Conservation (phyloP, 1,140 invertebrate genomes). For the Bombus superbus region DNA sequence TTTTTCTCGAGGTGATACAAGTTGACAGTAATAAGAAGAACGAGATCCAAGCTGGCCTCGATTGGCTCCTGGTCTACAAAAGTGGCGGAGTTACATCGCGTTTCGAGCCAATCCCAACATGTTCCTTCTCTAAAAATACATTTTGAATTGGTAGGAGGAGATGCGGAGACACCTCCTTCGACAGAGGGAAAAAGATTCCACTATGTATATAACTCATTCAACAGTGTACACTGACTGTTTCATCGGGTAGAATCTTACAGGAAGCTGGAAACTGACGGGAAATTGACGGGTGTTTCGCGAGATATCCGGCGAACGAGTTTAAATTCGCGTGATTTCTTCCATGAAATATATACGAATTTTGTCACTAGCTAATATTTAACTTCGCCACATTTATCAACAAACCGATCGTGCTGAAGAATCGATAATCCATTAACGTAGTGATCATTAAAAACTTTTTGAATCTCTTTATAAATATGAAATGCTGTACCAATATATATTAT, state of each 20-base stretch:
- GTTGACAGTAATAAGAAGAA: slow-evolving; percentile 46
- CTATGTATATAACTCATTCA: slow-evolving; percentile 51
- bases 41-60: slow-evolving; percentile 29
- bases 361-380: background rate
- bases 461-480: background rate
- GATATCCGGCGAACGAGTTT: background rate
- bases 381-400: background rate
- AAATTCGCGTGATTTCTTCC: background rate
- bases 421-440: background rate
- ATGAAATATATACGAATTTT: background rate
- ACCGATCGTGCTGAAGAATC: background rate
- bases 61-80: slow-evolving; percentile 64
- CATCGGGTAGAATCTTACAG: slow-evolving; percentile 10
- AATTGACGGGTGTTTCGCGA: slow-evolving; percentile 15
- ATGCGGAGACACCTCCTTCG: slow-evolving; percentile 64
- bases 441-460: background rate
- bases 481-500: background rate
- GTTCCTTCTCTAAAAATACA: slow-evolving; percentile 71
- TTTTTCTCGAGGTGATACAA: slow-evolving; percentile 53
- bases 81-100: slow-evolving; percentile 68
- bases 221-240: slow-evolving; percentile 15
- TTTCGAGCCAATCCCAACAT: slow-evolving; percentile 65
- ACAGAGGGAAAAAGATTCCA: slow-evolving; percentile 49
- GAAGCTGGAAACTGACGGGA: background rate
- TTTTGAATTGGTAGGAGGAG: slow-evolving; percentile 73